Conservation (phyloP, 2,113 vertebrate genomes). For the Halcyon malimbica region DNA sequence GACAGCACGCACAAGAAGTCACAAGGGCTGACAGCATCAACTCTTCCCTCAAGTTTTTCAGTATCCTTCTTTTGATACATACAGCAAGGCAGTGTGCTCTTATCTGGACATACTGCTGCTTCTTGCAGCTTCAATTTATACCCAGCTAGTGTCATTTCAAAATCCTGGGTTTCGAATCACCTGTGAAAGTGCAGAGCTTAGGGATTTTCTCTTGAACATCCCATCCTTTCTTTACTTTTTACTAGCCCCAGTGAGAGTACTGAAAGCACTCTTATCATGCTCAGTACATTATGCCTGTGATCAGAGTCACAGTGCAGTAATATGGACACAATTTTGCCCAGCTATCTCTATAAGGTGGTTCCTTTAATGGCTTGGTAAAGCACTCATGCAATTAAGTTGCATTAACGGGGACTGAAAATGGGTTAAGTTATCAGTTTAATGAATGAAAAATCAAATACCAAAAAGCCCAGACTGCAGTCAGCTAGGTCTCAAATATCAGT, state of each 20-base stretch:
- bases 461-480: not conserved
- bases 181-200: not conserved
- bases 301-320: not conserved
- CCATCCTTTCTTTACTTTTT: not conserved
- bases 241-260: not conserved
- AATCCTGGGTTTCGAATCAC: not conserved
- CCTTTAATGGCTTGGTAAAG: not conserved
- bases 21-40: not conserved
- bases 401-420: not conserved
- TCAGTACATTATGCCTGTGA: not conserved
- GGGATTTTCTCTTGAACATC: not conserved
- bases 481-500: not conserved
- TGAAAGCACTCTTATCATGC: not conserved
- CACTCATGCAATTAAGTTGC: not conserved
- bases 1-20: not conserved
- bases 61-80: not conserved
- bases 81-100: not conserved
- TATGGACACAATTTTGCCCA: not conserved
- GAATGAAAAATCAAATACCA: slow-evolving; percentile 15
- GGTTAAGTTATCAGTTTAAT: not conserved
- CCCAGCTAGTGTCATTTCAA: not conserved
- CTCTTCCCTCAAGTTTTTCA: not conserved
- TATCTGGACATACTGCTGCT: not conserved
- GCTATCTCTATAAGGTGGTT: not conserved
- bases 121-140: not conserved